Evolutionary conservation across 2,888 invertebrate species (phyloP), one percentile per base, ranked within the genome.

Genomic region (Cheilosia scutellata): DNA sequence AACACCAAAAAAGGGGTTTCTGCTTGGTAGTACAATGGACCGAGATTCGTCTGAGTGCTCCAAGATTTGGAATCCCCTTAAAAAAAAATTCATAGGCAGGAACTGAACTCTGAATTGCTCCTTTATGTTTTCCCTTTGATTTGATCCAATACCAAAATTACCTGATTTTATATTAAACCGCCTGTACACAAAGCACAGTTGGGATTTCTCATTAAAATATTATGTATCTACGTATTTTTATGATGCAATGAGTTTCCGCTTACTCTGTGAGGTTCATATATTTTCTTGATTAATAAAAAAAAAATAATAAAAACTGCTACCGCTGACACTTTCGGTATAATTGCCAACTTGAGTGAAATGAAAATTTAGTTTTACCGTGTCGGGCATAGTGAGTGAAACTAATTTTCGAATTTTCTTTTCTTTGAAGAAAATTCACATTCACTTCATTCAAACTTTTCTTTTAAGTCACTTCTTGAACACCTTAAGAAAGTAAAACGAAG

Each of bases 311-410:
- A 20, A 37, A 37, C 4, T 65, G 78, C 78, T 62, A 62, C 47
- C 40, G 78, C 68, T 68, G 60, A 49, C 82, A 37, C n/a, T 78
- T 72, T 58, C 20, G 29, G 60, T 72, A 65, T 25, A 70, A 68
- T 63, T 66, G 42, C 57, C 27, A 47, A 31, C 27, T 37, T 37
- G 29, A 13, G n/a, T 51, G 49, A 63, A 51, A 37, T 20, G 4
- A 16, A 57, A 68, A 27, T 79, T 83, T 37, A 83, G 83, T 83
- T 83, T 33, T 37, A 74, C 42, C 74, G 78, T 13, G 74, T 27
- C 78, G 62, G 68, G 29, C 79, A 68, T 37, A 49, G 78, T 37
- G 79, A 63, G 49, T 74, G 63, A 79, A 83, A 68, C 79, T 65
- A 4, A 27, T 44, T 53, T 65, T 49, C 0, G 2, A 20, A 20